Evolutionary conservation across 2,888 invertebrate genomes (phyloP).

Genomic region (Nomada ruficornis): DNA sequence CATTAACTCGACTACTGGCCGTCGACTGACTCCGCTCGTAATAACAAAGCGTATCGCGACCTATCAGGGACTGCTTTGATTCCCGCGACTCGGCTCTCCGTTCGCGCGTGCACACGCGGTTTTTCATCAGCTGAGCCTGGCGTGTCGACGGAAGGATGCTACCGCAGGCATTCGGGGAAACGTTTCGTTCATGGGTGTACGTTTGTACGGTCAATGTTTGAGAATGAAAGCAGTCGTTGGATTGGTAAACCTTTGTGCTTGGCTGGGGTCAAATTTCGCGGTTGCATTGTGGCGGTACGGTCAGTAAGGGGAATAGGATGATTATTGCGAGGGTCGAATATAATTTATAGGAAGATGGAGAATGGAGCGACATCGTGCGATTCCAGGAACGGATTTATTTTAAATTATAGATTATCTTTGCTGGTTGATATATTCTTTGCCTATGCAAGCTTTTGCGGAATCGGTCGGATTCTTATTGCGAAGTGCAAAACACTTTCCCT

Average conservation of each 20-base stretch:
- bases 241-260: neutral
- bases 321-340: too few species aligned
- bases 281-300: neutral
- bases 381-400: neutral
- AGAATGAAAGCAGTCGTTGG: neutral
- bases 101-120: slow-evolving; percentile 10
- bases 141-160: neutral
- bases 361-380: neutral
- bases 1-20: slow-evolving; percentile 68
- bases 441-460: too few species aligned
- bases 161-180: neutral
- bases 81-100: slow-evolving; percentile 32
- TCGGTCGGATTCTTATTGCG: neutral
- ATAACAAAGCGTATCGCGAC: slow-evolving; percentile 72
- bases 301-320: too few species aligned
- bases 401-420: neutral
- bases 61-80: slow-evolving; percentile 70
- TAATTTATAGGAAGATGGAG: too few species aligned
- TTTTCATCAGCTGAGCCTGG: slow-evolving; percentile 52
- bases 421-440: neutral
- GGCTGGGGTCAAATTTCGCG: neutral
- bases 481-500: too few species aligned
- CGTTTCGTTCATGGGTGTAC: neutral
- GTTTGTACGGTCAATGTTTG: neutral
- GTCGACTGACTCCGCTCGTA: slow-evolving; percentile 62